Conservation (phyloP, 2,888 invertebrate species). For the Temnothorax unifasciatus region DNA sequence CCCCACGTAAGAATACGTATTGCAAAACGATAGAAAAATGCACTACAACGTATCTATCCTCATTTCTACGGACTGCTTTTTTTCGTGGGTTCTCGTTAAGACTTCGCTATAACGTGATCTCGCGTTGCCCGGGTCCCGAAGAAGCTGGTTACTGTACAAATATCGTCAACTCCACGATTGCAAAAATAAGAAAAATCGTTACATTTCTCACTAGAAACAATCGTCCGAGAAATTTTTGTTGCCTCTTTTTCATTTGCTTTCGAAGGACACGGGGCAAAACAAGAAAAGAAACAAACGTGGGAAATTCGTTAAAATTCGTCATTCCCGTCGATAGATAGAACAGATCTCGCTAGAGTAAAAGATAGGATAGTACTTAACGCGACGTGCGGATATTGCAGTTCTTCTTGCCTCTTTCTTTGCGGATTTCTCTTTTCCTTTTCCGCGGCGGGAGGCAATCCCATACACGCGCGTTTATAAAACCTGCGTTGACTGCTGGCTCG, state of each 20-base stretch:
- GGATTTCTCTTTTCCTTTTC: neutral
- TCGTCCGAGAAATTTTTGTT: slow-evolving; percentile 2
- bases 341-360: slow-evolving; percentile 41
- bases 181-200: slow-evolving; percentile 68
- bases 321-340: slow-evolving; percentile 36
- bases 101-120: slow-evolving; percentile 39
- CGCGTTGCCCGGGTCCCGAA: slow-evolving; percentile 60
- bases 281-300: slow-evolving; percentile 47
- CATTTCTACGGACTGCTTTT: slow-evolving; percentile 60
- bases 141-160: slow-evolving; percentile 61
- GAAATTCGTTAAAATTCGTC: slow-evolving; percentile 58
- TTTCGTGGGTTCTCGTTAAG: slow-evolving; percentile 26
- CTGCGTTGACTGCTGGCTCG: slow-evolving; percentile 84
- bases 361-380: slow-evolving; percentile 3
- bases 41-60: slow-evolving; percentile 65
- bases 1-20: neutral
- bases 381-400: slow-evolving; percentile 5
- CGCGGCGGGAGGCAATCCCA: neutral
- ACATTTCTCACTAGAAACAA: slow-evolving; percentile 17
- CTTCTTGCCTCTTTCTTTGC: slow-evolving; percentile 10
- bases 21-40: slow-evolving; percentile 69
- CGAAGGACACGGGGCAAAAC: slow-evolving; percentile 59
- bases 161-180: slow-evolving; percentile 47
- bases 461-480: slow-evolving; percentile 81
- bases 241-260: slow-evolving; percentile 3